Conservation (phyloP, 2,888 invertebrate species). For the Julus scandinavius region DNA sequence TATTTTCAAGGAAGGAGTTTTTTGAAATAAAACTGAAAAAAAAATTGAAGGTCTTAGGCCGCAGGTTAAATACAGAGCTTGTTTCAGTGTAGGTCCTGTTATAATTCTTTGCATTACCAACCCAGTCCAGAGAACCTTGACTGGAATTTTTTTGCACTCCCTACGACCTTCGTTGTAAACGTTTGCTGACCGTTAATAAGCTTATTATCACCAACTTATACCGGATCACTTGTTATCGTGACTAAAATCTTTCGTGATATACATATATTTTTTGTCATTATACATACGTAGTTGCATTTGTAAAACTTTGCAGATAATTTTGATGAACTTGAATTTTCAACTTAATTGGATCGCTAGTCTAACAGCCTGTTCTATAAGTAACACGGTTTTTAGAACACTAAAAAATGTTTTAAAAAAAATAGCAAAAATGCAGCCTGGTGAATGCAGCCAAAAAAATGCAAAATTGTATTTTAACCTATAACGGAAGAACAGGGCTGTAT, state of each 20-base stretch:
- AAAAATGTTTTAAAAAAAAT: neutral
- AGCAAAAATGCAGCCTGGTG: neutral
- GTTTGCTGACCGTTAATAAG: slow-evolving; percentile 12
- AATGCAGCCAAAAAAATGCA: neutral
- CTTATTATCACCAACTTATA: neutral
- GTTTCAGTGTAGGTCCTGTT: slow-evolving; percentile 28
- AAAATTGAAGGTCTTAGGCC: neutral
- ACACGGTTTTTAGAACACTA: neutral
- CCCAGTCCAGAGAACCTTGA: neutral
- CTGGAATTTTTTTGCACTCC: neutral
- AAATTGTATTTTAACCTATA: neutral
- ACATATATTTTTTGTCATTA: neutral
- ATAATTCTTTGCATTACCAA: neutral
- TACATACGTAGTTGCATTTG: neutral
- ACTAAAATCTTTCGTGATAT: neutral
- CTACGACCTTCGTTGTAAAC: neutral
- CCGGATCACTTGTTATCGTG: neutral
- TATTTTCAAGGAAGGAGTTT: slow-evolving; percentile 10
- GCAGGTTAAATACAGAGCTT: neutral
- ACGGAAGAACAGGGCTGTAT: neutral
- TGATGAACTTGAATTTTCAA: neutral
- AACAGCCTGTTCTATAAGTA: neutral
- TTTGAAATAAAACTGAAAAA: slow-evolving; percentile 6
- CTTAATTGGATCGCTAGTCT: neutral
- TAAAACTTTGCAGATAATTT: neutral